A percentile compares a stretch with the other conserved stretches of the same genome.
These are phyloP conservation scores for Athalia cordata DNA, from an alignment of 2,888 invertebrate genomes.

Conservation along the genomic window DNA sequence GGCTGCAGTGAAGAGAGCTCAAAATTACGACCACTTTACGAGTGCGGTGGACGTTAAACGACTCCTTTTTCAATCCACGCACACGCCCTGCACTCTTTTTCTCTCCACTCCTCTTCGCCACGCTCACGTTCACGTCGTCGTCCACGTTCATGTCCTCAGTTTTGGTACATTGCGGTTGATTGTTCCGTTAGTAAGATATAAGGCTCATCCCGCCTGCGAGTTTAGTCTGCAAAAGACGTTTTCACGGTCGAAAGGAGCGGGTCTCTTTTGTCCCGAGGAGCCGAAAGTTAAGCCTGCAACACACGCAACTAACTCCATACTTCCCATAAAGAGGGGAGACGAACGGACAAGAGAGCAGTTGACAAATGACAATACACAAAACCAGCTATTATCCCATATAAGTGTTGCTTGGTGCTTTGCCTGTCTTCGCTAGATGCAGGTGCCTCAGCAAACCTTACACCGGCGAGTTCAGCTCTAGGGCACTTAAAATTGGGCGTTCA, in stretches of 20 bases:
- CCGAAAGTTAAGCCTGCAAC: constrained; percentile 40
- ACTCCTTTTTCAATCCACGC: background rate
- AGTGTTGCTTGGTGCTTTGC: constrained; percentile 23
- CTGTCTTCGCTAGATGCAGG: constrained; percentile 23
- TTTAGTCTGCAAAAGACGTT: constrained; percentile 27
- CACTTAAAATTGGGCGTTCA: background rate
- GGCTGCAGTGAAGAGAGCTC: background rate
- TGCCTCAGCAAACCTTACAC: constrained; percentile 16
- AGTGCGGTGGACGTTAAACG: background rate
- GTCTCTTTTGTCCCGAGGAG: constrained; percentile 10
- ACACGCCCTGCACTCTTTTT: too few species aligned
- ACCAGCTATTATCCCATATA: constrained; percentile 38
- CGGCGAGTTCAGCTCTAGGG: background rate
- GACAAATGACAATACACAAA: constrained; percentile 43
- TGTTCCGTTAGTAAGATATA: background rate
- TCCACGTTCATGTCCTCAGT: background rate
- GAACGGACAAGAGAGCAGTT: constrained; percentile 41
- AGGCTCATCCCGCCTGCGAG: background rate
- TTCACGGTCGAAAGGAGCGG: constrained; percentile 25
- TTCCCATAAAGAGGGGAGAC: background rate
- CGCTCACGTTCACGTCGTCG: too few species aligned
- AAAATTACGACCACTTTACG: too few species aligned
- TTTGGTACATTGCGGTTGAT: constrained; percentile 2
- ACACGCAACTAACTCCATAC: constrained; percentile 19
- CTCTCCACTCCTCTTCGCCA: too few species aligned